Base-by-base conservation (phyloP, 2,888 invertebrate species). In the Eueremaeus valkanovi region DNA sequence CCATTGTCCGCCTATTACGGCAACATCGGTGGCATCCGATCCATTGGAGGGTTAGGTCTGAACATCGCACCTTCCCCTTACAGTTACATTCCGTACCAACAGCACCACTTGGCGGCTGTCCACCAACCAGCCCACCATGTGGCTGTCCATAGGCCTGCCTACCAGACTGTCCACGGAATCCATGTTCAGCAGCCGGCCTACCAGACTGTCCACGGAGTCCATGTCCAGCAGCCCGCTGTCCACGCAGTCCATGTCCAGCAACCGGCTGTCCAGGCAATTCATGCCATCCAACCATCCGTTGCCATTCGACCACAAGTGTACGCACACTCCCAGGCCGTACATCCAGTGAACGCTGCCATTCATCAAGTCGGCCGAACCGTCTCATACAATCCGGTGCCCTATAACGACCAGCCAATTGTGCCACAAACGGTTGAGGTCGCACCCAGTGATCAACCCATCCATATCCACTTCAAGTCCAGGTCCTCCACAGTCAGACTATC, bases 351-450 rank as follows among this genome's bases (percentile, higher is more conserved):
- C 18, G 74, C 63, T 61, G 75, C 75, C 36, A 61, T 75, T 45
- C 72, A 75, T 16, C 75, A 72, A n/a, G n/a, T 75, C 16, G 49
- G 55, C n/a, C 21, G 72, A 29, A 75, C 75, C 13, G 72, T 75
- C 24, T 51, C 33, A 36, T 72, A 75, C 55, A 40, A 40, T 29
- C 29, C 58, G 6, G 36, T 72, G 0, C 61, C 75, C 3, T 11
- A 51, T 29, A 27, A 40, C 6, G 58, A 75, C 2, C 24, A 27
- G 9, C 72, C 72, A 27, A 31, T 75, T 29, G 72, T 72, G 21
- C 45, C 72, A 11, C 75, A 75, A 45, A 61, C 55, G 0, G 29
- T 75, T 18, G 72, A 55, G 13, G 73, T 75, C 1, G 75, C 72
- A 29, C 75, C 75, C 18, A 72, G 72, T n/a, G 75, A 75, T 24